Evolutionary conservation across 2,797 vertebrate species (phyloP), one percentile per base, ranked within the genome.

Genomic region (Sebastes miniatus): DNA sequence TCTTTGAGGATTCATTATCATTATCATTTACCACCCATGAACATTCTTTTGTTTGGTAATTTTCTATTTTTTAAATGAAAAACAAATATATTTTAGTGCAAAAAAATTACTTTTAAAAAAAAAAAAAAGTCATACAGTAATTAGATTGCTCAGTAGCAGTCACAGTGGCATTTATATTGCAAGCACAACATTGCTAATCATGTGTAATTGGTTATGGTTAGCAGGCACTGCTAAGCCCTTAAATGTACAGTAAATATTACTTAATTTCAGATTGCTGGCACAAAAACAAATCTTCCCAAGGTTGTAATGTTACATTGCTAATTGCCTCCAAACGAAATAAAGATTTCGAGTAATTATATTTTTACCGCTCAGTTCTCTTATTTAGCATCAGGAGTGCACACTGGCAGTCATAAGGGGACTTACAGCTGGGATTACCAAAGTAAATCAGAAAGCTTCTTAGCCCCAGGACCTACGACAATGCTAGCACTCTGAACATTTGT

Each of bases 371-470:
- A 58, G 68, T 72, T 84, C 69, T 88, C 62, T 83, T 81, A 84
- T 88, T 87, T 82, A 83, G 83, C 84, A 86, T 93, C 87, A 76
- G 83, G 65, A 59, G 66, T 29, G 84, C 76, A 74, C 77, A 43
- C 77, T 85, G 87, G 85, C 88, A 85, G 87, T 85, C 87, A 84
- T 83, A 57, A 89, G 85, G 84, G 83, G 88, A 92, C 86, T 91
- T 92, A 92, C 89, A 91, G 83, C 86, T 72, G 86, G 92, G 93
- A 95, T 95, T 92, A 94, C 89, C 82, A 86, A 86, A 89, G 90
- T 92, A 94, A 92, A 93, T 90, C 93, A 86, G 81, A 93, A 94
- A 94, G 90, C 91, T 87, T 90, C 92, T 93, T 93, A 93, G 88
- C 89, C 76, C 66, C 85, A 69, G 86, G 89, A 88, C 85, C 89